phyloP scores from a whole-genome alignment of 2,113 vertebrate genomes.

The Melanerpes formicivorus region DNA sequence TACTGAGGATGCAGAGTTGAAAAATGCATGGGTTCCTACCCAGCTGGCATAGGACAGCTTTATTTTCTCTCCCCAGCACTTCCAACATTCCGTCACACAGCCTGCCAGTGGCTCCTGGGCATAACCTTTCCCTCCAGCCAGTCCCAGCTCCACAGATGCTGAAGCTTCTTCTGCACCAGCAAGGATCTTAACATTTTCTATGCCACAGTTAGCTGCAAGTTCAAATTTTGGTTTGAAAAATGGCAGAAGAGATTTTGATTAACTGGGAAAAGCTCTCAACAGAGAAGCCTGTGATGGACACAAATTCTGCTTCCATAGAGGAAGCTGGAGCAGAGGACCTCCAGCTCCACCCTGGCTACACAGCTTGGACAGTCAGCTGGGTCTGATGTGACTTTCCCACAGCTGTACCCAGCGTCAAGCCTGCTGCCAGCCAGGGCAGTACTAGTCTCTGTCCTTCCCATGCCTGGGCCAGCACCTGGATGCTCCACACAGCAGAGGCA shows the following conservation, averaged over 20 bases:
- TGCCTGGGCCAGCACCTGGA: rapidly evolving
- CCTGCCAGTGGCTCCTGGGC: neutral
- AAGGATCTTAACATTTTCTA: neutral
- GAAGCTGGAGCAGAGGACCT: neutral
- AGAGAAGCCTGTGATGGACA: neutral
- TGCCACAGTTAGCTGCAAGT: neutral
- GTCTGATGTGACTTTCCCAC: too few species aligned
- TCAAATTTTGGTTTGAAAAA: neutral
- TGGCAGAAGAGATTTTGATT: neutral
- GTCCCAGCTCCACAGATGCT: neutral
- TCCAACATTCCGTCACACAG: neutral
- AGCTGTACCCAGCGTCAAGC: rapidly evolving
- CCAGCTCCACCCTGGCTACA: neutral
- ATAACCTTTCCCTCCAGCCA: neutral
- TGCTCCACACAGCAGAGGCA: neutral
- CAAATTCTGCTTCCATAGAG: neutral
- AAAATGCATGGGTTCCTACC: neutral
- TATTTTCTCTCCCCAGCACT: neutral
- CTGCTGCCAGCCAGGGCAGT: neutral
- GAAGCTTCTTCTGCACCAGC: neutral
- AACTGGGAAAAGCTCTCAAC: neutral
- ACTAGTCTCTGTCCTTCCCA: neutral
- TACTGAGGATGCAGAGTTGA: neutral
- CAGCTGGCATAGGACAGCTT: neutral
- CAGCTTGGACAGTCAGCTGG: rapidly evolving